These are phyloP conservation scores for Drosophila elegans DNA, from an alignment of 1,140 invertebrate species.

Conservation along the genomic window DNA sequence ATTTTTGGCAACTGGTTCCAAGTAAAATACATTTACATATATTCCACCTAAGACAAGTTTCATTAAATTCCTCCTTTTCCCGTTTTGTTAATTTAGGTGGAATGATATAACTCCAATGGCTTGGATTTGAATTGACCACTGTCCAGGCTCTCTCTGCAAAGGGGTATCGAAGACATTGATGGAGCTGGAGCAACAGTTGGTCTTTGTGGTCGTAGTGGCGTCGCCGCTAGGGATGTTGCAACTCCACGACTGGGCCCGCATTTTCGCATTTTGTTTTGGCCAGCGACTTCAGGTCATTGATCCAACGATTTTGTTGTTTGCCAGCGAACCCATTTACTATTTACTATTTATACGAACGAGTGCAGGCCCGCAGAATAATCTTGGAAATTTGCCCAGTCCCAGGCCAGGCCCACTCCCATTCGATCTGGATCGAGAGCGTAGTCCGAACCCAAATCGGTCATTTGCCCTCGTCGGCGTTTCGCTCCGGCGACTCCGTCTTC, in stretches of 20 bases:
- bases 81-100: too few species aligned
- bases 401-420: constrained; percentile 7
- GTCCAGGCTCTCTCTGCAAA: constrained; percentile 1
- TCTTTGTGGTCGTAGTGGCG: background rate
- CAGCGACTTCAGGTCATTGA: constrained; percentile 41
- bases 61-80: too few species aligned
- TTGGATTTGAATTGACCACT: background rate
- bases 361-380: constrained; percentile 43
- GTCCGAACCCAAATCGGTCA: constrained; percentile 5
- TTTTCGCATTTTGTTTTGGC: constrained; percentile 51
- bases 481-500: constrained; percentile 18
- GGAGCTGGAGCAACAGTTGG: constrained; percentile 15
- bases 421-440: background rate
- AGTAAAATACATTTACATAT: too few species aligned
- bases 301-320: constrained; percentile 23
- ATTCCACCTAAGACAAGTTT: too few species aligned
- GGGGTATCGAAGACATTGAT: constrained; percentile 10
- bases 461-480: constrained; percentile 32
- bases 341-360: constrained; percentile 23
- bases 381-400: constrained; percentile 40
- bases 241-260: constrained; percentile 28
- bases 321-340: constrained; percentile 29
- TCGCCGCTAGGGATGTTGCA: constrained; percentile 34
- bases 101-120: too few species aligned
- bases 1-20: too few species aligned